These are phyloP conservation scores for Sitodiplosis mosellana DNA, from an alignment of 1,140 invertebrate genomes.

Conservation along the genomic window DNA sequence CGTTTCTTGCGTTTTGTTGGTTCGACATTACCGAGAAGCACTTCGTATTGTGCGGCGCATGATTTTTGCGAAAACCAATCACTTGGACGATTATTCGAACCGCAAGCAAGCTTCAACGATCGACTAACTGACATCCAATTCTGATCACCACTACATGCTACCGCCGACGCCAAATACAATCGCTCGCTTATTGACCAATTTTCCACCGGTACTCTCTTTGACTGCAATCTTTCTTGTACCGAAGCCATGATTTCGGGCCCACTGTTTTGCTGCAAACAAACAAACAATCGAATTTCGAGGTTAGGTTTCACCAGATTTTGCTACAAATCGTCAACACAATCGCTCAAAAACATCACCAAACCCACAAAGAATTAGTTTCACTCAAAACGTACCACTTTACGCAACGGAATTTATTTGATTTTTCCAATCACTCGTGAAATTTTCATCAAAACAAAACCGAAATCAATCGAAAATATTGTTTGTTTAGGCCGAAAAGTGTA, in stretches of 20 bases:
- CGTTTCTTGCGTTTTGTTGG: constrained; percentile 74
- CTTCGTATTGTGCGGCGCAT: constrained; percentile 76
- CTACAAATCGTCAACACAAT: too few relatives aligned
- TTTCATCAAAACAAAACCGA: too few relatives aligned
- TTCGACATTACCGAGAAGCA: constrained; percentile 65
- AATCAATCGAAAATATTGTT: too few relatives aligned
- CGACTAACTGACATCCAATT: constrained; percentile 87
- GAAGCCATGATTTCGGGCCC: constrained; percentile 25
- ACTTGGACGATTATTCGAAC: constrained; percentile 44
- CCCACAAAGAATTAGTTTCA: too few relatives aligned
- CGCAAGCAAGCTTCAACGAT: constrained; percentile 48
- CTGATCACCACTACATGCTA: constrained; percentile 74
- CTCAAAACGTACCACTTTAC: too few relatives aligned
- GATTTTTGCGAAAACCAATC: constrained; percentile 89
- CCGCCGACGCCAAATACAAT: constrained; percentile 68
- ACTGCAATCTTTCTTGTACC: constrained; percentile 35
- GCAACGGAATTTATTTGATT: too few relatives aligned
- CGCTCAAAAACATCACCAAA: too few relatives aligned
- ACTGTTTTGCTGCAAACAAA: background rate
- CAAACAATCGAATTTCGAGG: too few relatives aligned
- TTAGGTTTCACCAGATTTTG: too few relatives aligned
- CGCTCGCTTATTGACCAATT: constrained; percentile 72
- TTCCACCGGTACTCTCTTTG: constrained; percentile 55
- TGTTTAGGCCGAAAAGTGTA: too few relatives aligned
- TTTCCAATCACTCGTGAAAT: too few relatives aligned